Conservation (phyloP, 2,113 vertebrate species). For the Saguinus midas region DNA sequence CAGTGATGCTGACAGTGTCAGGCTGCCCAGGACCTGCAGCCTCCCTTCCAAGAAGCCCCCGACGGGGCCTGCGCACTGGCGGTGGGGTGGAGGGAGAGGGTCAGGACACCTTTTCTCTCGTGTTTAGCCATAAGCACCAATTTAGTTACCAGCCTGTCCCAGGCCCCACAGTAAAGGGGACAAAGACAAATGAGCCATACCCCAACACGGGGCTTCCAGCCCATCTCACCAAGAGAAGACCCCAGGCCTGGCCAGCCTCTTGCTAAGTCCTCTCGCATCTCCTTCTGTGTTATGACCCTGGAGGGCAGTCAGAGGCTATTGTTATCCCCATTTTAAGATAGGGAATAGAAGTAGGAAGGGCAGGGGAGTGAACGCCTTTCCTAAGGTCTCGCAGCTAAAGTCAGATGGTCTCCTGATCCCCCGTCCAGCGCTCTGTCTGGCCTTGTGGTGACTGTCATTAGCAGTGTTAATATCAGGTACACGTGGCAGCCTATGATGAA, state of each 20-base stretch:
- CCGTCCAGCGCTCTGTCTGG: not conserved
- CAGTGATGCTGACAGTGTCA: not conserved
- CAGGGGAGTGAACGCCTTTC: not conserved
- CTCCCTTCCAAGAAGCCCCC: not conserved
- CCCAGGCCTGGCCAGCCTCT: not conserved
- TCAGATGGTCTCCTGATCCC: not conserved
- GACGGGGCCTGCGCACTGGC: not conserved
- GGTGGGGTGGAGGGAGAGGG: not conserved
- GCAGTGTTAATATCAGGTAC: not conserved
- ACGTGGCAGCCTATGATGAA: not conserved
- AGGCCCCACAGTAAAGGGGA: not conserved
- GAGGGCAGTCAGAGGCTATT: not conserved
- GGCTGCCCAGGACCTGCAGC: not conserved
- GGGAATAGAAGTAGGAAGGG: not conserved
- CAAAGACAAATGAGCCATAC: not conserved
- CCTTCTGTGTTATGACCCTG: not conserved
- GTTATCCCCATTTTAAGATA: not conserved
- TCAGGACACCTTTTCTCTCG: not conserved
- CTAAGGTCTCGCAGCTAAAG: not conserved
- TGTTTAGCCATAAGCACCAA: not conserved
- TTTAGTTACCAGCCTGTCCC: not conserved
- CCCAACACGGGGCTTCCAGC: not conserved
- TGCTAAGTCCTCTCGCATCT: not conserved
- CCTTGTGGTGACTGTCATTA: not conserved
- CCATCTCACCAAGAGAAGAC: not conserved